phyloP scores from a whole-genome alignment of 1,140 invertebrate species.

The Tachypleus tridentatus region DNA sequence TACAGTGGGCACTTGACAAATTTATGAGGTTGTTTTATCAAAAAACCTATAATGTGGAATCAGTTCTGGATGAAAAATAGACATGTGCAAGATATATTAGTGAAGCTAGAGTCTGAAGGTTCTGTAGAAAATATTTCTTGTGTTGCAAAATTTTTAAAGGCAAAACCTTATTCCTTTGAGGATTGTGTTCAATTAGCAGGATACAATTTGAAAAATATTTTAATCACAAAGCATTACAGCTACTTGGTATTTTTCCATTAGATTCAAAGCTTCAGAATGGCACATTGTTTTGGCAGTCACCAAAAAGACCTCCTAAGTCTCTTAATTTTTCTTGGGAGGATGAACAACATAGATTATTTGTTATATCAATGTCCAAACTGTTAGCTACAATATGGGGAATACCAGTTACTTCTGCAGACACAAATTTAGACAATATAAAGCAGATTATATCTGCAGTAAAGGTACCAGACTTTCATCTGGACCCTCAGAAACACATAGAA shows the following conservation, averaged over 20 bases:
- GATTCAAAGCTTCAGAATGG: slow-evolving; percentile 32
- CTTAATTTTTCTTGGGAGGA: slow-evolving; percentile 27
- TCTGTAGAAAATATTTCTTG: not conserved
- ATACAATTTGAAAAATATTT: slow-evolving; percentile 39
- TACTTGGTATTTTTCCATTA: slow-evolving; percentile 35
- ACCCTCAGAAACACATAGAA: too few relatives aligned
- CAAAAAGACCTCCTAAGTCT: slow-evolving; percentile 31
- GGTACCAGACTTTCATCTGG: too few relatives aligned
- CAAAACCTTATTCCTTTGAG: slow-evolving; percentile 25
- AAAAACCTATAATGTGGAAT: slow-evolving; percentile 28
- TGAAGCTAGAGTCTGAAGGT: not conserved
- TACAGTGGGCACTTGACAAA: slow-evolving; percentile 36
- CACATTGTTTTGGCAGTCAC: slow-evolving; percentile 35
- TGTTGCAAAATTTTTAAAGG: slow-evolving; percentile 10
- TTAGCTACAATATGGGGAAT: not conserved
- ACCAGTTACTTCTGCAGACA: not conserved
- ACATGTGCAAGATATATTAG: too few relatives aligned
- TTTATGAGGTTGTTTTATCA: slow-evolving; percentile 30
- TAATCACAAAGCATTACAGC: slow-evolving; percentile 35
- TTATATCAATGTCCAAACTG: not conserved
- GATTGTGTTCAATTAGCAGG: slow-evolving; percentile 32
- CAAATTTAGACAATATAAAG: not conserved
- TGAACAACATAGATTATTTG: not conserved
- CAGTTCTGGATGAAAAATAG: not conserved
- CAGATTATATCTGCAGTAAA: too few relatives aligned